These are phyloP conservation scores for Sinopyrophorus schimmeli DNA, from an alignment of 2,888 invertebrate species.

Conservation along the genomic window DNA sequence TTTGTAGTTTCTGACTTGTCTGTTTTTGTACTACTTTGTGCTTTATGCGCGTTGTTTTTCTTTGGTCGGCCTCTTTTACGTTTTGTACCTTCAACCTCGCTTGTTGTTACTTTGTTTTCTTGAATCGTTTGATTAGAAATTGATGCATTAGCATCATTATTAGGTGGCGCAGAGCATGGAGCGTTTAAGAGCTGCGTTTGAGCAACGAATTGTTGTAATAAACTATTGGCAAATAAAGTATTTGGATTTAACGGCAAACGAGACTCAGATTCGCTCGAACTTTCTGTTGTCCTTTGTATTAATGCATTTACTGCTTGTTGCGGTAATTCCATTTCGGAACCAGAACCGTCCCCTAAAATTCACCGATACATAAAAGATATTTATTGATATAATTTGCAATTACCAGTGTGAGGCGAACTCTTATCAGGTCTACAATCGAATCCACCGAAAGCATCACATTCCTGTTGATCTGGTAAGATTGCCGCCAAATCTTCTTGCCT, in stretches of 20 bases:
- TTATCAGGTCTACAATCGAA: slow-evolving; percentile 55
- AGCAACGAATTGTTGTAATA: slow-evolving; percentile 79
- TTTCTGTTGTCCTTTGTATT: slow-evolving; percentile 74
- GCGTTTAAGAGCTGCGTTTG: slow-evolving; percentile 73
- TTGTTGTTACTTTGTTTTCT: slow-evolving; percentile 54
- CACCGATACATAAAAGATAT: slow-evolving; percentile 14
- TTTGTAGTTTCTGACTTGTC: slow-evolving; percentile 43
- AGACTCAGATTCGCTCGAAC: slow-evolving; percentile 73
- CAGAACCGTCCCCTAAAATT: slow-evolving; percentile 62
- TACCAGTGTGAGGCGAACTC: slow-evolving; percentile 59
- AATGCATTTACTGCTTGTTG: slow-evolving; percentile 75
- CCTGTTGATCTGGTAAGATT: slow-evolving; percentile 73
- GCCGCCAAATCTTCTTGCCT: slow-evolving; percentile 80
- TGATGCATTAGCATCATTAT: slow-evolving; percentile 53
- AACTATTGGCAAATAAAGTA: slow-evolving; percentile 69
- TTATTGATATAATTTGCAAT: slow-evolving; percentile 22
- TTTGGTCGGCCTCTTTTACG: slow-evolving; percentile 64
- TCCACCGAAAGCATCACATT: slow-evolving; percentile 56
- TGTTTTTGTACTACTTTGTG: slow-evolving; percentile 44
- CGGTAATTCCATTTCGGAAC: slow-evolving; percentile 76
- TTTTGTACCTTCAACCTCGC: slow-evolving; percentile 57
- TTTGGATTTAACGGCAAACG: slow-evolving; percentile 54
- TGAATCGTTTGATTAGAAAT: slow-evolving; percentile 48
- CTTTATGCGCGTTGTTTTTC: slow-evolving; percentile 56
- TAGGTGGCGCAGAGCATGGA: slow-evolving; percentile 48